Base-by-base conservation (phyloP, 2,888 invertebrate species). In the Temnothorax ravouxi region DNA sequence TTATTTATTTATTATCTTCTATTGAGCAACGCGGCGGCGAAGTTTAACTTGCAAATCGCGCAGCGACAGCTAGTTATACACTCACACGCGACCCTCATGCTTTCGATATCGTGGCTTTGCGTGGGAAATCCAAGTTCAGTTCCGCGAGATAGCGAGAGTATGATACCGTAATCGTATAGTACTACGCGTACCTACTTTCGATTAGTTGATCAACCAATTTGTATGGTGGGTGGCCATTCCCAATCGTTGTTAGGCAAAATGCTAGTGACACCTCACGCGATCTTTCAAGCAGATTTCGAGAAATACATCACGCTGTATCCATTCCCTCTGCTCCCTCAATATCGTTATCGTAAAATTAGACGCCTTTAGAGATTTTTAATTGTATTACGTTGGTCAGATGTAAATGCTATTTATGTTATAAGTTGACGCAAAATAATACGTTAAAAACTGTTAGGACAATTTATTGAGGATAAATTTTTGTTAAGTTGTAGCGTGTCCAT, bases 231-330 rank as follows among this genome's bases (percentile, higher is more conserved):
- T n/a, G 56, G 59, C 71, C 52, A 67, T 56, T 84, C 52, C 61
- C 54, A 52, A 64, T 3, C 52, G 56, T 64, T 34, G 54, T 71
- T 89, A 85, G 52, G 41, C 52, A n/a, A 80, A 61, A 47, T 72
- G 67, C 76, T n/a, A 83, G 76, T 52, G 67, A 77, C 69, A 88
- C 87, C 87, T 87, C 81, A 89, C 84, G 86, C 87, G 82, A 89
- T 89, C 86, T 88, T 88, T 88, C 88, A 88, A 74, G 71, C 84
- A 76, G 69, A 0, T 86, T 84, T 77, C 34, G 29, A 75, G 50
- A 52, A 59, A 18, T 25, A n/a, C 1, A 25, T n/a, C 38, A 18
- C 21, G 3, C 13, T 15, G 29, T 29, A 52, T 3, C 15, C 4
- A 66, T 59, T 75, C 15, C 13, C 71, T 82, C 71, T 80, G 52